Evolutionary conservation across 2,797 vertebrate species (phyloP).

Genomic region (Bucorvus abyssinicus): DNA sequence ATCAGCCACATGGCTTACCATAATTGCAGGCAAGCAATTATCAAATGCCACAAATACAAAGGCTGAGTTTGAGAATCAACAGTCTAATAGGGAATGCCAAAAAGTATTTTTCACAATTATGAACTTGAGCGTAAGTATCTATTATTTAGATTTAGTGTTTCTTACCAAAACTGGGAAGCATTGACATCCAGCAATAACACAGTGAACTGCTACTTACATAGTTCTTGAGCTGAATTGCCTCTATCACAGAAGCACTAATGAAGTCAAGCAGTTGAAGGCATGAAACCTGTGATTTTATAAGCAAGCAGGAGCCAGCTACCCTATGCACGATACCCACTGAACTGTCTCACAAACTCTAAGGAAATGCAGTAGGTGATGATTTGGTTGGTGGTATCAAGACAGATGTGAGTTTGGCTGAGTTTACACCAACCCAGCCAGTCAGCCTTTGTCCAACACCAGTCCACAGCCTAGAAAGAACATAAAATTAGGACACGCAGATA

Average conservation of each 20-base stretch:
- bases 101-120: neutral
- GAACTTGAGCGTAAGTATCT: neutral
- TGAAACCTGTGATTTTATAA: neutral
- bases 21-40: neutral
- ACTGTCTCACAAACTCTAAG: too few species aligned
- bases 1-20: neutral
- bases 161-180: neutral
- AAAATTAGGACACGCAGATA: too few species aligned
- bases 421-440: neutral
- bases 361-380: neutral
- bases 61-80: neutral
- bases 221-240: neutral
- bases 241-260: neutral
- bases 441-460: neutral
- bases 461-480: too few species aligned
- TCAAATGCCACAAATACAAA: neutral
- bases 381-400: neutral
- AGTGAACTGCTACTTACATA: neutral
- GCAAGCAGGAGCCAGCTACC: neutral
- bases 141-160: neutral
- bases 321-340: too few species aligned
- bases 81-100: neutral
- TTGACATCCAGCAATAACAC: neutral
- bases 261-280: neutral
- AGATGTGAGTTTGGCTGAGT: neutral